Evolutionary conservation across 2,888 invertebrate species (phyloP), one percentile per base, ranked within the genome.

Genomic region (Dinocampus coccinellae): DNA sequence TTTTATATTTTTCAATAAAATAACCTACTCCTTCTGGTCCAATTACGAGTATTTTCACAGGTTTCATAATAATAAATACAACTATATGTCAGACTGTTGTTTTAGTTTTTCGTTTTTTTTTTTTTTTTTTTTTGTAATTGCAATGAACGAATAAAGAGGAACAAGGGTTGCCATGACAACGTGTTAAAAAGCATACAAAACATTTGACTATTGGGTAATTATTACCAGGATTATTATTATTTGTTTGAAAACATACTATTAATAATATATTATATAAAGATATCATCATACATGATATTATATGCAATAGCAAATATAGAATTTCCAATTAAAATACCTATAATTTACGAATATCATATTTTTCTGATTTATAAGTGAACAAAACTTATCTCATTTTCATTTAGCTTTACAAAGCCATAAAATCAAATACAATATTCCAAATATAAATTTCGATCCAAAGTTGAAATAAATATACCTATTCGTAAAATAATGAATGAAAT

Each of bases 31-130:
- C 89, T 55, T 88, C 85, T 6, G 91, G 91, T 55, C 91, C 91
- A 74, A 91, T 88, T 82, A 91, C 88, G 62, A 91, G 79, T 77
- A 91, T 89, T 85, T 91, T 91, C 73, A 91, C 81, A 78, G 91
- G 71, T 53, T 82, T 77, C 78, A 84, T 80, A 36, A 11, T 60
- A 24, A 53, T n/a, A n/a, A n/a, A n/a, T n/a, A n/a, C n/a, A n/a
- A n/a, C n/a, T n/a, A n/a, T n/a, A n/a, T n/a, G n/a, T n/a, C n/a
- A n/a, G n/a, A n/a, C n/a, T n/a, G n/a, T n/a, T n/a, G n/a, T n/a
- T n/a, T n/a, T n/a, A n/a, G n/a, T n/a, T n/a, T n/a, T n/a, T n/a
- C n/a, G n/a, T n/a, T n/a, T n/a, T n/a, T n/a, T n/a, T n/a, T 11
- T 11, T 63, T 57, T 20, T 13, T 47, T 34, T n/a, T n/a, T n/a